A percentile compares a stretch with the other conserved stretches of the same genome.
Evolutionary conservation across 2,888 invertebrate species (phyloP).

Genomic region (Ramazzottius varieornatus): DNA sequence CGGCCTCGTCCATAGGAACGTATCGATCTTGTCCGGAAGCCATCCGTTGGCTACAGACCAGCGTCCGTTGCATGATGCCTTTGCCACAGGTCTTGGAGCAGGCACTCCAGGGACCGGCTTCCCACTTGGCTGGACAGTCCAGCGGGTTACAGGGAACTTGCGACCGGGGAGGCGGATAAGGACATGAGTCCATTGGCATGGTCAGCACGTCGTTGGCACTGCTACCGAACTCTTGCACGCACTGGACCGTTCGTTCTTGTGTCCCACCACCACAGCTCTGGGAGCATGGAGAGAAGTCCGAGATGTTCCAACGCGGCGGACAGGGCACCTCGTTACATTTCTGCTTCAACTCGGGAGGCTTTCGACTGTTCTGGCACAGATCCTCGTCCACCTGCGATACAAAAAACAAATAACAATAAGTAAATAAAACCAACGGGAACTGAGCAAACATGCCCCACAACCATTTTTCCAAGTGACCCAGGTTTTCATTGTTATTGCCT

Average conservation of each 20-base stretch:
- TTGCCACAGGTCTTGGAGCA: constrained; percentile 80
- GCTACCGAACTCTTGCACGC: constrained; percentile 45
- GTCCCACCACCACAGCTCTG: constrained; percentile 80
- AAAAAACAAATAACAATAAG: too few relatives aligned
- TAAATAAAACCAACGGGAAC: too few relatives aligned
- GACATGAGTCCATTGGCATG: constrained; percentile 17
- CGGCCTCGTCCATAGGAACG: constrained; percentile 36
- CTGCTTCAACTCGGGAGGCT: constrained; percentile 59
- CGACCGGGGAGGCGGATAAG: constrained; percentile 13
- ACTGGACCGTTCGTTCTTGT: constrained; percentile 53
- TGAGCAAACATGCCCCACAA: too few relatives aligned
- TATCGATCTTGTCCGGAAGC: constrained; percentile 51
- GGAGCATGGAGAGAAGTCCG: constrained; percentile 63
- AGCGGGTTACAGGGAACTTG: constrained; percentile 13
- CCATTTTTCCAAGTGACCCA: too few relatives aligned
- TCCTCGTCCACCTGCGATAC: constrained; percentile 67
- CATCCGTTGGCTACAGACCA: constrained; percentile 65
- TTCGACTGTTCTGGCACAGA: constrained; percentile 55
- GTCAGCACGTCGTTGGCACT: constrained; percentile 12
- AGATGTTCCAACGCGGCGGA: constrained; percentile 68
- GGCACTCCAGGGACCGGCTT: constrained; percentile 23
- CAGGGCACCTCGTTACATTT: constrained; percentile 86
- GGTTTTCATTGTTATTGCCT: too few relatives aligned
- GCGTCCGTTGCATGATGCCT: constrained; percentile 54
- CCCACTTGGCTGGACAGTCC: constrained; percentile 18